phyloP scores from a whole-genome alignment of 2,888 invertebrate genomes.

The Drosophila suboccidentalis region DNA sequence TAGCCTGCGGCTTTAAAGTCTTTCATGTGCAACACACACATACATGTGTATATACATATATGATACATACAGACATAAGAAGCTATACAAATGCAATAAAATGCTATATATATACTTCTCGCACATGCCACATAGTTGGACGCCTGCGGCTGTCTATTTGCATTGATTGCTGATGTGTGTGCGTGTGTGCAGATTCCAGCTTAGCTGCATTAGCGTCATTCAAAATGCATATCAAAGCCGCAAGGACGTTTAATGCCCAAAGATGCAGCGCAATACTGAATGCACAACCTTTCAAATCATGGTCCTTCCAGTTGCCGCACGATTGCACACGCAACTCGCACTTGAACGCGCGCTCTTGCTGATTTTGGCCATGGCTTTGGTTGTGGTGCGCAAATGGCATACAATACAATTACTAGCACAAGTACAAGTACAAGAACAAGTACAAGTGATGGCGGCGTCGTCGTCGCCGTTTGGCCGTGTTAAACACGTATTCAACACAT shows the following conservation, averaged over 20 bases:
- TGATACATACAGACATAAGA: background rate
- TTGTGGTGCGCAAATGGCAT: no score
- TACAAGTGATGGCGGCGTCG: constrained; percentile 44
- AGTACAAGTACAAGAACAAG: constrained; percentile 12
- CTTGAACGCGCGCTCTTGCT: constrained; percentile 52
- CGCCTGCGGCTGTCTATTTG: constrained; percentile 39
- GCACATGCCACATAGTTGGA: constrained; percentile 5
- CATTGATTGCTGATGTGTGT: constrained; percentile 27
- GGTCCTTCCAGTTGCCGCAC: constrained; percentile 28
- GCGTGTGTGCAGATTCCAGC: constrained; percentile 48
- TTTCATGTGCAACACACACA: constrained; percentile 22
- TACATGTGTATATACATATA: background rate
- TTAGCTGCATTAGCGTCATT: constrained; percentile 77
- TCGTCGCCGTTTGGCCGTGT: constrained; percentile 66
- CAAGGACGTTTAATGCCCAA: constrained; percentile 24
- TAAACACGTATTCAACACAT: constrained; percentile 79
- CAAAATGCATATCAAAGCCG: constrained; percentile 61
- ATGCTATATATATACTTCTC: constrained; percentile 5
- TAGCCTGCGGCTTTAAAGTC: constrained; percentile 38
- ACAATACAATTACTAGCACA: constrained; percentile 46
- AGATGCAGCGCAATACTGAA: background rate
- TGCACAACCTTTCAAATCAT: background rate
- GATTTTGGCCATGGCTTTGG: no score
- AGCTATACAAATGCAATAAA: constrained; percentile 29
- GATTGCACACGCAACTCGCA: constrained; percentile 54